These are phyloP conservation scores for Sebastes taczanowskii DNA, from an alignment of 2,797 vertebrate genomes.

Conservation along the genomic window DNA sequence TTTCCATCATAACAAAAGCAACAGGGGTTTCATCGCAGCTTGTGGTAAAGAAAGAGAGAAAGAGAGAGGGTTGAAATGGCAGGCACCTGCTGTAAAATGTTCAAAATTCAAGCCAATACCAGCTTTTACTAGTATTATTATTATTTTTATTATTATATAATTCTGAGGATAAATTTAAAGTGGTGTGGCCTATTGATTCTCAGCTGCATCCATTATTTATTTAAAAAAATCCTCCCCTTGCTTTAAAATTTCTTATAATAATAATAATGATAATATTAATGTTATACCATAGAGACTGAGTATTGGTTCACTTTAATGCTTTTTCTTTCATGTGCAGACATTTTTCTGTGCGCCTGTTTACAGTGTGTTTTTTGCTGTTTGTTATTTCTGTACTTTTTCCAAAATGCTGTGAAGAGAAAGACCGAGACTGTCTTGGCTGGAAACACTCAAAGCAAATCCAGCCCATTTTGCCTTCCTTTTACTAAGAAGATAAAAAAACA, in stretches of 20 bases:
- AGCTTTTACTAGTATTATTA: slow-evolving; percentile 48
- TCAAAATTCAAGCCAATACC: slow-evolving; percentile 46
- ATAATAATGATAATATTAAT: slow-evolving; percentile 35
- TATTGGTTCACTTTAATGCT: slow-evolving; percentile 46
- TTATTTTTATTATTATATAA: slow-evolving; percentile 29
- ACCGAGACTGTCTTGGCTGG: slow-evolving; percentile 75
- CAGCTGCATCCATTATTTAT: background rate
- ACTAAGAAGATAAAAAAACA: slow-evolving; percentile 52
- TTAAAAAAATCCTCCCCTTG: background rate
- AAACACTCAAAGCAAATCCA: slow-evolving; percentile 63
- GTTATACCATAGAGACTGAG: background rate
- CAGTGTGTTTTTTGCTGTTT: slow-evolving; percentile 72
- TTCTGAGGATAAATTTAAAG: background rate
- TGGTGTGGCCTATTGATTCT: background rate
- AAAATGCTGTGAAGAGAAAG: slow-evolving; percentile 78
- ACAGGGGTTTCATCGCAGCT: slow-evolving; percentile 73
- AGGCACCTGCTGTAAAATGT: slow-evolving; percentile 60
- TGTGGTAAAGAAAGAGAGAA: slow-evolving; percentile 18
- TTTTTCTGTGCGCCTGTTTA: slow-evolving; percentile 75
- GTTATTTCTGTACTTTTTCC: slow-evolving; percentile 74
- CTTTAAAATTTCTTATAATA: background rate
- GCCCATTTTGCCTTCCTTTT: slow-evolving; percentile 74
- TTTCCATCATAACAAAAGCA: slow-evolving; percentile 83
- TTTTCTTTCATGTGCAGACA: slow-evolving; percentile 60
- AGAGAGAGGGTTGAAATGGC: slow-evolving; percentile 61